Conservation (phyloP, 2,797 vertebrate species). For the Dendrocincla tyrannina region DNA sequence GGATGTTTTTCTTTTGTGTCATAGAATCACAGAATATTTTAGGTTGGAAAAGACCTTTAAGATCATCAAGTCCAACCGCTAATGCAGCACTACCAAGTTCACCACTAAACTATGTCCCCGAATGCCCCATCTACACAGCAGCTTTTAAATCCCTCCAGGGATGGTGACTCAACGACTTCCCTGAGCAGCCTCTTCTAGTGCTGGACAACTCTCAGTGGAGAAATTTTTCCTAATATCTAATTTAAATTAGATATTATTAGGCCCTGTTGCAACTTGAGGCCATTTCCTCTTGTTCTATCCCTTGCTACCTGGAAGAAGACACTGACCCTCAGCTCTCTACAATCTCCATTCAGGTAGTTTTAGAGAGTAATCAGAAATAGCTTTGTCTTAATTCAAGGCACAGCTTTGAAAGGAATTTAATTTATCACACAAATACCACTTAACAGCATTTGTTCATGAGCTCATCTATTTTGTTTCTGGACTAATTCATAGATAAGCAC, state of each 20-base stretch:
- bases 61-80: not conserved
- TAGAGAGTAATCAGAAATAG: not conserved
- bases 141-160: not conserved
- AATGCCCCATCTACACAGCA: not conserved
- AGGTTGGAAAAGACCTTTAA: not conserved
- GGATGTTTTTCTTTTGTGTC: not conserved
- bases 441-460: not conserved
- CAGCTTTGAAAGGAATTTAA: not conserved
- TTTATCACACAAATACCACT: not conserved
- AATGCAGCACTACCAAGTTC: not conserved
- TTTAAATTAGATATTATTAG: too few species aligned
- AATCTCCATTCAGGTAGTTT: not conserved
- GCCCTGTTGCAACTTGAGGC: not conserved
- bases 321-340: not conserved
- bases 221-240: not conserved
- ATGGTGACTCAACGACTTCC: not conserved
- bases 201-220: too few species aligned
- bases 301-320: not conserved
- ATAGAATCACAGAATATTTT: not conserved
- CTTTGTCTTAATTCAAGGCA: not conserved
- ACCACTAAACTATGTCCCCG: not conserved
- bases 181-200: not conserved
- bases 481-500: not conserved
- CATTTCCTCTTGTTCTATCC: not conserved
- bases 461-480: not conserved